Evolutionary conservation across 2,888 invertebrate genomes (phyloP), one percentile per base, ranked within the genome.

Genomic region (Pilophorus perplexus): DNA sequence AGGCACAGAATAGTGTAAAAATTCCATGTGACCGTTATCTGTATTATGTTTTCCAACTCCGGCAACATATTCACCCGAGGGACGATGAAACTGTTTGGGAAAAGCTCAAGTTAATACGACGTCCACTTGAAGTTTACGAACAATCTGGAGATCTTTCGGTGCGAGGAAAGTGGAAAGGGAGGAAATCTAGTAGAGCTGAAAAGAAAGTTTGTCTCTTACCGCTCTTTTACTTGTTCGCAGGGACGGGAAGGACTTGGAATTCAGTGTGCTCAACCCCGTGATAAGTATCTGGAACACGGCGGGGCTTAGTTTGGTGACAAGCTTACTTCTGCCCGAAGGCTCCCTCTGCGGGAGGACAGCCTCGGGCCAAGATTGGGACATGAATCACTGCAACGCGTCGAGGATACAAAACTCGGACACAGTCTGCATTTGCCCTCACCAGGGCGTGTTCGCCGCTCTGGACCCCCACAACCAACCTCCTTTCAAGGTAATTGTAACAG

Each of bases 341-440:
- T 38, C 52, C 0, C 57, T 69, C 5, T 66, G 69, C 50, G 71
- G 71, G 6, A 66, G 67, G 25, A 66, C 67, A 1, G 8, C 48
- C 23, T 70, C 79, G 70, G 80, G 81, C 38, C 81, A 83, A 67
- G 79, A 80, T 4, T 87, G 86, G 86, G 82, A 84, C 73, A 79
- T 85, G 54, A 80, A 83, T 71, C 76, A 80, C 64, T 86, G 86
- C 75, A 71, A 70, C 27, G 60, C 67, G 8, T 67, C 60, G 16
- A 62, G 40, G 1, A 16, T 68, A 5, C 40, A 55, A 10, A 46
- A 54, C 16, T 59, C 57, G n/a, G 57, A 60, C 20, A 50, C 60
- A 2, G 60, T 67, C 23, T 69, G 69, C 23, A 2, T 48, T 5
- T 69, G 69, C 38, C 60, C 50, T 6, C 52, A 66, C 4, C 37